Evolutionary conservation across 2,888 invertebrate species (phyloP).

Genomic region (Brenthis ino): DNA sequence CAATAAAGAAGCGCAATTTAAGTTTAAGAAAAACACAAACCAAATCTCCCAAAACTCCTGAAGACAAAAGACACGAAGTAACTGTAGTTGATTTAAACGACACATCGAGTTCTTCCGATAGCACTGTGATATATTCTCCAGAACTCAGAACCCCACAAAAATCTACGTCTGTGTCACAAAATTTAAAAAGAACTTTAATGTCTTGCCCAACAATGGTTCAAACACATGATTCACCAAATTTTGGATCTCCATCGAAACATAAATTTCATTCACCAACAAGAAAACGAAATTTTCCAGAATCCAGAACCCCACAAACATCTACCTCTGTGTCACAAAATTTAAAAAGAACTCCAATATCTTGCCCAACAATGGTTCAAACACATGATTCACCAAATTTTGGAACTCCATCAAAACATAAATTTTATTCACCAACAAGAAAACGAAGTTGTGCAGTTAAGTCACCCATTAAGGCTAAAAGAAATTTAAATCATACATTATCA

Average conservation of each 20-base stretch:
- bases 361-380: slow-evolving; percentile 7
- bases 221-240: slow-evolving; percentile 30
- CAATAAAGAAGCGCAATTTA: slow-evolving; percentile 50
- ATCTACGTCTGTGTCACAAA: neutral
- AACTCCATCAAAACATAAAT: slow-evolving; percentile 49
- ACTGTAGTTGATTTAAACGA: slow-evolving; percentile 56
- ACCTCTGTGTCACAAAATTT: neutral
- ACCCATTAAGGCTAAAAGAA: slow-evolving; percentile 52
- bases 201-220: slow-evolving; percentile 13
- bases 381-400: slow-evolving; percentile 36
- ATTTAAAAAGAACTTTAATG: slow-evolving; percentile 8
- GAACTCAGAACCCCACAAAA: slow-evolving; percentile 31
- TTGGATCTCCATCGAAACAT: slow-evolving; percentile 42
- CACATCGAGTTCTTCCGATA: slow-evolving; percentile 36
- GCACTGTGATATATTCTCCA: slow-evolving; percentile 48
- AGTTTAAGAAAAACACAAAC: slow-evolving; percentile 47
- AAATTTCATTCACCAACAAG: slow-evolving; percentile 66
- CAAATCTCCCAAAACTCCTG: slow-evolving; percentile 45
- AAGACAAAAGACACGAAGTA: slow-evolving; percentile 23
- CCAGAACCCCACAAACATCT: slow-evolving; percentile 18
- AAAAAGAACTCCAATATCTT: slow-evolving; percentile 16
- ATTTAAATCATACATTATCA: slow-evolving; percentile 47
- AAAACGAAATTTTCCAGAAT: slow-evolving; percentile 48
- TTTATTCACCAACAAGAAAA: slow-evolving; percentile 66
- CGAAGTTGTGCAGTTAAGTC: slow-evolving; percentile 48